Conservation (phyloP, 2,113 vertebrate genomes). For the Alouatta palliata region DNA sequence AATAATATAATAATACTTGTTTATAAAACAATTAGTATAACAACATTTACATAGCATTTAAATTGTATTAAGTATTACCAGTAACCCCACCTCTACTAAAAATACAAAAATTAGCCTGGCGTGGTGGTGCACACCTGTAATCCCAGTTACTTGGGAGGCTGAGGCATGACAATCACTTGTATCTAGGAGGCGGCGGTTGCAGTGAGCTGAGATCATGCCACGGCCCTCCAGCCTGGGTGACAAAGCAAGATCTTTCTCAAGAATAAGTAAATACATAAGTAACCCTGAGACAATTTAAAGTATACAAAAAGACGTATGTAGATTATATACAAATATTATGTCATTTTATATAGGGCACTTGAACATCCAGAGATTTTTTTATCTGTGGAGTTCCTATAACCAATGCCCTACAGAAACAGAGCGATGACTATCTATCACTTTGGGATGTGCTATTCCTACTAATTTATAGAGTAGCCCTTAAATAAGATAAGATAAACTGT, state of each 20-base stretch:
- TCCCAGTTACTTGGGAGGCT: no score
- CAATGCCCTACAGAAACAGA: neutral
- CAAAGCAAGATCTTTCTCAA: no score
- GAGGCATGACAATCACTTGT: no score
- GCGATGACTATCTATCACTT: neutral
- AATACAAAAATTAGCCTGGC: no score
- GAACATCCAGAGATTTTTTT: neutral
- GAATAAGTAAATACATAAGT: neutral
- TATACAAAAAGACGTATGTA: neutral
- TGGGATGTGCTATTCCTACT: neutral
- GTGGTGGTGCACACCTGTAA: rapidly evolving
- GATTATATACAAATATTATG: neutral
- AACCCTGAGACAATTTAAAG: neutral
- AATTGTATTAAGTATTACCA: neutral
- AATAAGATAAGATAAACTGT: neutral
- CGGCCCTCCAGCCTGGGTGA: no score
- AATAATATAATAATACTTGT: neutral
- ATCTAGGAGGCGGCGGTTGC: no score
- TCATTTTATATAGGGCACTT: neutral
- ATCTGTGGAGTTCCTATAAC: neutral
- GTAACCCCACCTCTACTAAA: no score
- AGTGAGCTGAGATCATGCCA: no score
- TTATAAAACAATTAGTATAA: neutral
- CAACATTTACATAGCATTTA: neutral
- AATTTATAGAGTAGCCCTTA: neutral